phyloP scores from a whole-genome alignment of 2,113 vertebrate genomes.

The Asarcornis scutulata region DNA sequence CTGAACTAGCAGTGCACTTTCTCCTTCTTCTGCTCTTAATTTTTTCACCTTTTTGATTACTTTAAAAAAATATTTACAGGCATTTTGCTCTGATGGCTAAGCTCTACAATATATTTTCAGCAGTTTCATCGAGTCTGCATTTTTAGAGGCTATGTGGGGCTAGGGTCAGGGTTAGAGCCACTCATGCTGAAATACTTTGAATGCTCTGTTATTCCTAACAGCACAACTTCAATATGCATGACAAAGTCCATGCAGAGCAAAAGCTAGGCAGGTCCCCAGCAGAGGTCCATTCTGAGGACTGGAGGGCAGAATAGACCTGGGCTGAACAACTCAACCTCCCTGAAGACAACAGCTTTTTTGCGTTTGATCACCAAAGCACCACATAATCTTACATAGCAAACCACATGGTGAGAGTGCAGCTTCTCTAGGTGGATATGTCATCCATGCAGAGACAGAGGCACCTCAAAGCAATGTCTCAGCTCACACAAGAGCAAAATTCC shows the following conservation, averaged over 20 bases:
- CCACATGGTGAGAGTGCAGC: not conserved
- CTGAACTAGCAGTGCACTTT: not conserved
- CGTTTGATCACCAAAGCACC: not conserved
- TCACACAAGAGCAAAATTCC: not conserved
- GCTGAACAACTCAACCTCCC: not conserved
- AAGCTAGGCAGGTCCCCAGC: not conserved
- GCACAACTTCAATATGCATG: rapidly evolving
- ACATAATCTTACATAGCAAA: not conserved
- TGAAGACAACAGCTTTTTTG: not conserved
- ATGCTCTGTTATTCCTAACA: not conserved
- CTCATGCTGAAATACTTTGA: not conserved
- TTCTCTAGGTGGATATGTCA: not conserved
- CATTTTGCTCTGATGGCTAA: not conserved
- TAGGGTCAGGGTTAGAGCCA: not conserved
- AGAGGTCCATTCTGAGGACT: not conserved
- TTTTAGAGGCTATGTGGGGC: not conserved
- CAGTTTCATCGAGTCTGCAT: not conserved
- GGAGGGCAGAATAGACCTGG: not conserved
- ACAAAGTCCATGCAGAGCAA: not conserved
- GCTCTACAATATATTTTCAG: not conserved
- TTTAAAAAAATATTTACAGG: slow-evolving; percentile 29
- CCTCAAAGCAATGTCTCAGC: not conserved
- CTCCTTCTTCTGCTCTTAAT: not conserved
- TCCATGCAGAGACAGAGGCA: not conserved
- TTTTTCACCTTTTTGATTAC: not conserved